These are phyloP conservation scores for Alauda arvensis DNA, from an alignment of 2,797 vertebrate genomes.

Conservation along the genomic window DNA sequence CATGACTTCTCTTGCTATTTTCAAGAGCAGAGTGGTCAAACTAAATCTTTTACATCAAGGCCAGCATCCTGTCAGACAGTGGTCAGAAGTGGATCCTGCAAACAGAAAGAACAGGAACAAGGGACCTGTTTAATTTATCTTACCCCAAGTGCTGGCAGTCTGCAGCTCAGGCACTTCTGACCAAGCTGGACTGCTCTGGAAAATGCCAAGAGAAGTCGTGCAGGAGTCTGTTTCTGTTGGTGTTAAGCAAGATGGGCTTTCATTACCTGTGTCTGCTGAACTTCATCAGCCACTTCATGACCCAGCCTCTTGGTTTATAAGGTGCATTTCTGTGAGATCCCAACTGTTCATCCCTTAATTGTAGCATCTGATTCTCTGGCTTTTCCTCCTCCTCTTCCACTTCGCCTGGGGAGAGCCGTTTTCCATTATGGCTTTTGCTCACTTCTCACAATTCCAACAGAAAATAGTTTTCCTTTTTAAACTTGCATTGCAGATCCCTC, in stretches of 20 bases:
- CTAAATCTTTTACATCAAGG: background rate
- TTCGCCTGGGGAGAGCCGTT: background rate
- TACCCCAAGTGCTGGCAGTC: background rate
- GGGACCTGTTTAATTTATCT: background rate
- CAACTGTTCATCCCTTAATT: background rate
- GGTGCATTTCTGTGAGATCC: background rate
- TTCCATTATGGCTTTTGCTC: conserved; percentile 9
- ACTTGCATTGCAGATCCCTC: background rate
- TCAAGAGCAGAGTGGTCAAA: background rate
- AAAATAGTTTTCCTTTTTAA: conserved; percentile 15
- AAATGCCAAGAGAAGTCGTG: background rate
- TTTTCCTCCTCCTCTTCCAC: background rate
- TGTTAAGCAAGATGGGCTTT: background rate
- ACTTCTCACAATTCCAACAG: background rate
- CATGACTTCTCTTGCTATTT: background rate
- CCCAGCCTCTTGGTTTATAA: background rate
- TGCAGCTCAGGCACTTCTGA: background rate
- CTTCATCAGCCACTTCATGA: background rate
- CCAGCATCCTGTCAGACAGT: background rate
- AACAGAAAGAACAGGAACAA: background rate
- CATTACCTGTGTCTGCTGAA: background rate
- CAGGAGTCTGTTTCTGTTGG: background rate
- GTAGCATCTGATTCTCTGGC: background rate
- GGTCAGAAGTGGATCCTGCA: background rate
- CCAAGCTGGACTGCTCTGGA: background rate